phyloP scores from a whole-genome alignment of 2,113 vertebrate species.

The Mionectes macconnelli region DNA sequence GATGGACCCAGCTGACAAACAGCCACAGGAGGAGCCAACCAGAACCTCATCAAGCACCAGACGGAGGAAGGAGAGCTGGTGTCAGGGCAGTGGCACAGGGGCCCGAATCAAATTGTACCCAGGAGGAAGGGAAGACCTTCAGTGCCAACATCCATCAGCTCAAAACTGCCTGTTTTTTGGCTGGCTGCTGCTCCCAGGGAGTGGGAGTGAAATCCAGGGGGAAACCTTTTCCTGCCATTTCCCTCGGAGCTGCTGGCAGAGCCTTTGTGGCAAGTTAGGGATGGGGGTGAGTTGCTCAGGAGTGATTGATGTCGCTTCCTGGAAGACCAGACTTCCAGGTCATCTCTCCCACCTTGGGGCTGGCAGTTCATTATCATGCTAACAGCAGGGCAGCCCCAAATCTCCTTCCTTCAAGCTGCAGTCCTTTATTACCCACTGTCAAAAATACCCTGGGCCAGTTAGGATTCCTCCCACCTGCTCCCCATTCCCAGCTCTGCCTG shows the following conservation, averaged over 20 bases:
- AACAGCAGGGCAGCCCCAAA: background rate
- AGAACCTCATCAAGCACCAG: background rate
- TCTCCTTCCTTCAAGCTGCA: background rate
- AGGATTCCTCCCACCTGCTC: slow-evolving; percentile 48
- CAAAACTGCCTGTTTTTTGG: background rate
- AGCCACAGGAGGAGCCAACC: background rate
- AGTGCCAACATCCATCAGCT: background rate
- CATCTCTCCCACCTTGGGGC: background rate
- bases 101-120: background rate
- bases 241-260: background rate
- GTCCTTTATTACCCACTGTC: slow-evolving; percentile 32
- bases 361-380: background rate
- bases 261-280: background rate
- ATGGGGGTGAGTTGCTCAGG: background rate
- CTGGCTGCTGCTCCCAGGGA: background rate
- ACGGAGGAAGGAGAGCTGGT: background rate
- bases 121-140: background rate
- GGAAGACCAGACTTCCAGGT: background rate
- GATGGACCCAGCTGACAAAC: background rate
- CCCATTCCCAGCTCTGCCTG: background rate
- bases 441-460: background rate
- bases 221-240: background rate
- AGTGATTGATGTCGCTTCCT: background rate
- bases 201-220: background rate
- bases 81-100: background rate